Evolutionary conservation across 1,140 invertebrate genomes (phyloP).

Genomic region (Belonocnema kinseyi): DNA sequence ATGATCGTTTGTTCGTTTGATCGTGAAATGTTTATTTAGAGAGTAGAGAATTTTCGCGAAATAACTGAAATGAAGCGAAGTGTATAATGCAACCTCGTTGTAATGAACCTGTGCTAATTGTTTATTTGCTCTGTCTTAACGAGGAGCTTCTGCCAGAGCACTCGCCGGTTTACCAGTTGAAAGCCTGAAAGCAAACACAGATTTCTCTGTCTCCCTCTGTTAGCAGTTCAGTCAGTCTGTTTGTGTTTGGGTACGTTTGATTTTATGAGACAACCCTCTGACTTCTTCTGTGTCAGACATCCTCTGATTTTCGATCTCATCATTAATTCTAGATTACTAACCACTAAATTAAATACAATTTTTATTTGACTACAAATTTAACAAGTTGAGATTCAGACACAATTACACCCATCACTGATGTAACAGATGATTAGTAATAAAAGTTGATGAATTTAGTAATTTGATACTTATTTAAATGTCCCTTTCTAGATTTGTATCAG

Average conservation of each 20-base stretch:
- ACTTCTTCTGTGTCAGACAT: background rate
- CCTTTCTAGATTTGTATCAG: no score
- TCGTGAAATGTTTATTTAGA: background rate
- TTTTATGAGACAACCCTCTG: conserved; percentile 16
- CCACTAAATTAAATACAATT: background rate
- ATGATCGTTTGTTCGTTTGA: no score
- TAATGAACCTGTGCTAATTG: conserved; percentile 34
- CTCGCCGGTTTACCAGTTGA: conserved; percentile 25
- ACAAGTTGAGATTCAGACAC: no score
- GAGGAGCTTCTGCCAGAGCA: conserved; percentile 2
- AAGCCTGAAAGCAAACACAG: conserved; percentile 32
- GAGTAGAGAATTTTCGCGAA: conserved; percentile 14
- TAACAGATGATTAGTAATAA: no score
- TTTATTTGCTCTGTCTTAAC: conserved; percentile 40
- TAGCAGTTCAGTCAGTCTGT: background rate
- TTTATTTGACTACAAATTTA: no score
- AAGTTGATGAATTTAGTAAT: no score
- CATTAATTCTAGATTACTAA: background rate
- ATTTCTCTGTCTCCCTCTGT: background rate
- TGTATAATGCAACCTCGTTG: conserved; percentile 2
- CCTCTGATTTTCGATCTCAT: conserved; percentile 18
- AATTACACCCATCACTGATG: no score
- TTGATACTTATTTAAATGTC: no score
- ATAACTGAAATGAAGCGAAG: no score
- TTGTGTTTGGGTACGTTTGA: background rate